phyloP scores from a whole-genome alignment of 2,113 vertebrate species.

The Cyanocitta stelleri region DNA sequence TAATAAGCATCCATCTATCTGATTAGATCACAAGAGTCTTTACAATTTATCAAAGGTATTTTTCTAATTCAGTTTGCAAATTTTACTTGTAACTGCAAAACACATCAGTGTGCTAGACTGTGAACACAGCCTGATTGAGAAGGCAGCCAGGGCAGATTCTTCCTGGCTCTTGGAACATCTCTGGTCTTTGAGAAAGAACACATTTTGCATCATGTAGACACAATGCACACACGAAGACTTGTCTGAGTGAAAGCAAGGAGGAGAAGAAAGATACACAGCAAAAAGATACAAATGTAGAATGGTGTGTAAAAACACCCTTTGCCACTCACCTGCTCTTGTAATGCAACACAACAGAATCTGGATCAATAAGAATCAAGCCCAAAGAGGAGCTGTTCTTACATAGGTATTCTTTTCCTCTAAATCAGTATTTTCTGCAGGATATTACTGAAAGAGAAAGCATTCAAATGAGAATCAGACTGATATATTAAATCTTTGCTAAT shows the following conservation, averaged over 20 bases:
- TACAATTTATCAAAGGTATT: not conserved
- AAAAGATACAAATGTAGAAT: not conserved
- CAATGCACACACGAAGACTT: not conserved
- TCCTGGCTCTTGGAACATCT: not conserved
- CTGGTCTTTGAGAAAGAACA: not conserved
- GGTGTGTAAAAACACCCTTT: not conserved
- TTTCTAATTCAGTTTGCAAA: not conserved
- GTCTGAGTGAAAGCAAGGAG: not conserved
- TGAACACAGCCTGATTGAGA: not conserved
- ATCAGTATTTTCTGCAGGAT: not conserved
- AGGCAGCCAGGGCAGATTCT: not conserved
- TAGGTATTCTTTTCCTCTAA: not conserved
- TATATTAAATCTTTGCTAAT: not conserved
- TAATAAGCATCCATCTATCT: not conserved
- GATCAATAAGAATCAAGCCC: not conserved
- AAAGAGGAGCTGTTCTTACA: not conserved
- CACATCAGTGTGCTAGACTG: not conserved
- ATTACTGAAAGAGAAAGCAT: not conserved
- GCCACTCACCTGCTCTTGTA: not conserved
- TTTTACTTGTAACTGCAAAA: not conserved
- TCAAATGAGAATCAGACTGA: not conserved
- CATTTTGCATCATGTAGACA: accelerated
- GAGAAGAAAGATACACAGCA: not conserved
- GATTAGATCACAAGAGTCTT: not conserved
- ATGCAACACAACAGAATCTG: not conserved